A percentile compares a stretch with the other conserved stretches of the same genome.
Evolutionary conservation across 2,113 vertebrate genomes (phyloP).

Genomic region (Synchiropus splendidus): DNA sequence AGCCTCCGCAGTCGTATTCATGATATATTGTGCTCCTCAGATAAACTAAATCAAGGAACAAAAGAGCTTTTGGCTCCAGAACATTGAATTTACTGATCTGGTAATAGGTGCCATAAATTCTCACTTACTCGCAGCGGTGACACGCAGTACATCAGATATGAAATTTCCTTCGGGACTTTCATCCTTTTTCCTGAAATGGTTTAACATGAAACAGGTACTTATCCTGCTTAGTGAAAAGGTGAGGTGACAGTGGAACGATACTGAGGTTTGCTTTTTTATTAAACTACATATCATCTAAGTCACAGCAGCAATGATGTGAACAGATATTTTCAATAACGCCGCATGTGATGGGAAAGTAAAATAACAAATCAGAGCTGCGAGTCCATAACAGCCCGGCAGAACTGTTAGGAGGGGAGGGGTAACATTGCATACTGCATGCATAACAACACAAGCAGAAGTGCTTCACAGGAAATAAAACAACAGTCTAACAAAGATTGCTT

Average conservation of each 20-base stretch:
- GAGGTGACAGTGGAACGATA: slow-evolving; percentile 26
- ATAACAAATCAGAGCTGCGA: slow-evolving; percentile 12
- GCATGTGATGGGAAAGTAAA: slow-evolving; percentile 29
- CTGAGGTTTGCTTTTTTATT: too few species aligned
- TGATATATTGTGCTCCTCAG: slow-evolving; percentile 53
- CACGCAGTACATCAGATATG: slow-evolving; percentile 57
- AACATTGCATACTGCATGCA: slow-evolving; percentile 15
- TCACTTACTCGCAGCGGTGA: slow-evolving; percentile 53
- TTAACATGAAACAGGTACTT: slow-evolving; percentile 49
- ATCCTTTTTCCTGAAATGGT: slow-evolving; percentile 46
- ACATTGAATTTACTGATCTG: slow-evolving; percentile 60
- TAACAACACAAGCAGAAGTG: background rate
- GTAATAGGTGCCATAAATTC: slow-evolving; percentile 66
- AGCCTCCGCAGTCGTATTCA: slow-evolving; percentile 40
- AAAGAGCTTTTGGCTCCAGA: slow-evolving; percentile 54
- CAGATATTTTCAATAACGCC: slow-evolving; percentile 13
- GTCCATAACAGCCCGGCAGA: slow-evolving; percentile 14
- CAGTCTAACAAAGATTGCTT: too few species aligned
- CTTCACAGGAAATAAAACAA: background rate
- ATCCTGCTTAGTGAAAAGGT: slow-evolving; percentile 53
- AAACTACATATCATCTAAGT: too few species aligned
- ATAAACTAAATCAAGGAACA: slow-evolving; percentile 59
- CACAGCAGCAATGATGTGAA: slow-evolving; percentile 9
- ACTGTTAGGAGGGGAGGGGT: slow-evolving; percentile 14
- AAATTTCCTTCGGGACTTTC: slow-evolving; percentile 57